Evolutionary conservation across 2,888 invertebrate species (phyloP), one percentile per base, ranked within the genome.

Genomic region (Cosmia trapezina): DNA sequence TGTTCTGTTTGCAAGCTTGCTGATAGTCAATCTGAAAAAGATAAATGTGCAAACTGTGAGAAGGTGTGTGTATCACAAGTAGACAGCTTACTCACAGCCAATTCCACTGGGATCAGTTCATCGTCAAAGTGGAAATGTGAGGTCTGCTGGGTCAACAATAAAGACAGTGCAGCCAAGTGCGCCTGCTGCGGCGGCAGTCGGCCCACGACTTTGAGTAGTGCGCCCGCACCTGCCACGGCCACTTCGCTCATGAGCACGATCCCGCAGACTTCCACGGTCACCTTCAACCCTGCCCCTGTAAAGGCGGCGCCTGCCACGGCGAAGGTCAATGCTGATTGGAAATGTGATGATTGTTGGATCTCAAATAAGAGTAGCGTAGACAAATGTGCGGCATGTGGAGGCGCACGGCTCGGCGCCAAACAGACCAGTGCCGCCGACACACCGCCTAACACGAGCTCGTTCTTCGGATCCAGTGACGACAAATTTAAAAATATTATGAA

Each of bases 311-410:
- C 64, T 4, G 59, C 64, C 4, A 37, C 43, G 2, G 8, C 51
- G 1, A 78, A 53, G 22, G 59, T 41, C 19, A 80, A 78, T 28
- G 76, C 59, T 60, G 87, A 89, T 33, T 93, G 93, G 91, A 90
- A 88, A 76, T 92, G 93, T 83, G 85, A 87, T n/a, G 88, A 89
- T 56, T 93, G 94, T 73, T 91, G 91, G 90, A 88, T 93, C 57
- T 87, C 84, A 71, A 94, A 94, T 76, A 91, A 91, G 51, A 83
- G 74, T 63, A 81, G 67, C 37, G 86, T 83, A 56, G 88, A 91
- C 0, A 92, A 91, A 80, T 94, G 94, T 78, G 89, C 77, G 12
- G 93, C 92, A 14, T 94, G 94, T 66, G 91, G 91, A 43, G 89
- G 86, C 4, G 66, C 81, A 0, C 91, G 89, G 60, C 87, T 89